Evolutionary conservation across 2,888 invertebrate species (phyloP), one percentile per base, ranked within the genome.

Genomic region (Agrilus cyanescens): DNA sequence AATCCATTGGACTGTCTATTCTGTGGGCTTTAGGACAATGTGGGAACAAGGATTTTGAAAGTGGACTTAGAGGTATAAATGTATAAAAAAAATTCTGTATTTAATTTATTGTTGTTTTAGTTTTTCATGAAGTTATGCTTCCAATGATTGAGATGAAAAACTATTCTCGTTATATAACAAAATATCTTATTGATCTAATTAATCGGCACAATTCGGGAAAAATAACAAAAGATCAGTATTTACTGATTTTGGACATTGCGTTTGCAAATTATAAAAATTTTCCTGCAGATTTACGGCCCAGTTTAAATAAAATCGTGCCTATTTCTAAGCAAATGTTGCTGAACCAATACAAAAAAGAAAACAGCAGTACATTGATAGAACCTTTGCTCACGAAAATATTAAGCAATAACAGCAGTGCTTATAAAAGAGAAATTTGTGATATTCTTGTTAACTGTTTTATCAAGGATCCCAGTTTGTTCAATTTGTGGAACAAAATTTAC

Each of bases 21-120:
- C 65, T 86, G 1, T 86, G 86, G 85, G 79, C 79, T 1, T 68
- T 84, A n/a, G 82, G 82, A 1, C 85, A 85, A 58, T 80, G 78
- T 8, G 85, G 85, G 1, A 65, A 71, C 39, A 72, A 67, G 47
- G 74, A 83, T 57, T 71, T 84, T 37, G 64, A 69, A 40, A 72
- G 78, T 47, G 85, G 85, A 16, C 65, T 85, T 37, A 78, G 76
- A 71, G 77, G 80, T 80, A 67, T 32, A 32, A 25, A 37, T 32
- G 12, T 36, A 25, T 10, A 10, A 25, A 10, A 25, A 10, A 25
- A 8, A 25, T 25, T 36, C 32, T 25, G 20, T 13, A 35, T 15
- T 12, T 40, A 38, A 16, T 20, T 39, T 13, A 12, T 43, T 47
- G 45, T 44, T 43, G 41, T 73, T 68, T 38, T 60, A 79, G 80